A percentile compares a stretch with the other conserved stretches of the same genome.
Evolutionary conservation across 2,113 vertebrate species (phyloP).

Genomic region (Clarias magur): DNA sequence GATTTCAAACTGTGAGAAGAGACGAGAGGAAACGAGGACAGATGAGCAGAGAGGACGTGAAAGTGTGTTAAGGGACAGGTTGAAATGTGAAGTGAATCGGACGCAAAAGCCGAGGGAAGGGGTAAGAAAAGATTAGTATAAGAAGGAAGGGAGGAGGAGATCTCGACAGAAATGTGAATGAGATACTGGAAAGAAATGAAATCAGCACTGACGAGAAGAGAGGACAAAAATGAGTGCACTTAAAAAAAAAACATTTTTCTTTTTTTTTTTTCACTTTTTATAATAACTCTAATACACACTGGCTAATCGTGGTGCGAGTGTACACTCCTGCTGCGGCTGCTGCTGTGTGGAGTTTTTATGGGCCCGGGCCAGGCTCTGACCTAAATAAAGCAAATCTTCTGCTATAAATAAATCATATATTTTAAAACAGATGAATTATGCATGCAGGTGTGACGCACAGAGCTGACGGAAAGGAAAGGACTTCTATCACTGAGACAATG

Average conservation of each 20-base stretch:
- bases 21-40: background rate
- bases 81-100: no score
- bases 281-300: background rate
- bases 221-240: no score
- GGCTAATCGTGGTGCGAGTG: background rate
- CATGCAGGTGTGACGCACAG: slow-evolving; percentile 38
- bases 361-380: slow-evolving; percentile 28
- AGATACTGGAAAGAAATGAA: background rate
- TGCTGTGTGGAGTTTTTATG: slow-evolving; percentile 17
- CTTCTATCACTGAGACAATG: background rate
- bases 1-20: background rate
- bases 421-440: slow-evolving; percentile 55
- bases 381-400: slow-evolving; percentile 46
- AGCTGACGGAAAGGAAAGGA: slow-evolving; percentile 23
- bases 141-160: background rate
- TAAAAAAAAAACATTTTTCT: no score
- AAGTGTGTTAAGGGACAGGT: background rate
- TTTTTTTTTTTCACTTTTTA: background rate
- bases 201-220: background rate
- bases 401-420: slow-evolving; percentile 55
- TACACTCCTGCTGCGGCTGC: background rate
- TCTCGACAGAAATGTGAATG: background rate
- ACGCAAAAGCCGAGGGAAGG: background rate
- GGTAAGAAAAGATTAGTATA: background rate
- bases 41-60: background rate